Base-by-base conservation (phyloP, 2,888 invertebrate genomes). In the Steinernema hermaphroditum region DNA sequence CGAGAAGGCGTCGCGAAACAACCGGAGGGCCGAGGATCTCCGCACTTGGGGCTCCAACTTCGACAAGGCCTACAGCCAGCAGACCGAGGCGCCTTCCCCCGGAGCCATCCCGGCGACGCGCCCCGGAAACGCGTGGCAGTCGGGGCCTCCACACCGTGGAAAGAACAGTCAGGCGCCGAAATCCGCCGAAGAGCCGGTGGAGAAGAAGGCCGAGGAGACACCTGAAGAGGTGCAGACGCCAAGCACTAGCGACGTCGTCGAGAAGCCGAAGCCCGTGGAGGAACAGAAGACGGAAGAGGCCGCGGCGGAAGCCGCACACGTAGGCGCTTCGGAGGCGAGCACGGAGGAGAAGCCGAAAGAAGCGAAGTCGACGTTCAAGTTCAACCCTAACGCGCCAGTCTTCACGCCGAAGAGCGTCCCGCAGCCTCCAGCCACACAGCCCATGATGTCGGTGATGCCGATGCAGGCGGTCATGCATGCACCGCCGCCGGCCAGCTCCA, bases 11-110 rank as follows among this genome's bases (percentile, higher is more conserved):
- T 32, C 27, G 14, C 62, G 32, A 12, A 50, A 50, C 22, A 29
- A 62, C 32, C 44, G 46, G 29, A 44, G 69, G 27, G 46, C 69
- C 16, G 69, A 69, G 12, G 69, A 69, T 29, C 69, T 69, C n/a
- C 43, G 44, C 44, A 46, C n/a, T 44, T 69, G 69, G 69, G 69
- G 69, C 16, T 29, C 46, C n/a, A 44, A 44, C 27, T 69, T 69
- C 69, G 19, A 69, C 69, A 69, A 69, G 46, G 27, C 69, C 24
- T 69, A 32, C 62, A 29, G 12, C 16, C 29, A 27, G 34, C 27
- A 27, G 16, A 62, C 22, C 32, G 62, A 37, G 37, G 37, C 37
- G 37, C 37, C 37, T 37, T 12, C 37, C 12, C 6, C n/a, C n/a
- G n/a, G n/a, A n/a, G n/a, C n/a, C n/a, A n/a, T n/a, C n/a, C n/a